Percentiles rank a stretch among this genome's conserved stretches.
phyloP scores from a whole-genome alignment of 2,113 vertebrate species.

The Monopterus albus region DNA sequence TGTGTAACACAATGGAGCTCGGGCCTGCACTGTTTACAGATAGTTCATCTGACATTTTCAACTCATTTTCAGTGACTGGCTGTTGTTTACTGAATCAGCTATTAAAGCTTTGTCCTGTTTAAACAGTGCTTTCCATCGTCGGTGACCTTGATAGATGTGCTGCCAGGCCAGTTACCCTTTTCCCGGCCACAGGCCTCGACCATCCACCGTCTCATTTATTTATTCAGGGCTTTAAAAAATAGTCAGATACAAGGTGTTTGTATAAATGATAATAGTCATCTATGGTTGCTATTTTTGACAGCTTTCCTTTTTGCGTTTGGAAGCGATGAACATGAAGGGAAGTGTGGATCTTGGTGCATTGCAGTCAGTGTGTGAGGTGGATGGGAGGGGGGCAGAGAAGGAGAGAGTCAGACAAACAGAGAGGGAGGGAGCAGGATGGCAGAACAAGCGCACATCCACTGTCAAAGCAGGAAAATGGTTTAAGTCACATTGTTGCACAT shows the following conservation, averaged over 20 bases:
- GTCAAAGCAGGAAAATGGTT: slow-evolving; percentile 27
- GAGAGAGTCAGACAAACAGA: neutral
- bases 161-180: slow-evolving; percentile 17
- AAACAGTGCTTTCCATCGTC: neutral
- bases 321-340: neutral
- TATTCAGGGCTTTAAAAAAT: neutral
- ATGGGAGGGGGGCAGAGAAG: slow-evolving; percentile 32
- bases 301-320: neutral
- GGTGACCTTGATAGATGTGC: slow-evolving; percentile 75
- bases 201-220: neutral
- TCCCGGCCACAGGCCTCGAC: slow-evolving; percentile 36
- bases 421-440: neutral
- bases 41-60: neutral
- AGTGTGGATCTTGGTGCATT: slow-evolving; percentile 80
- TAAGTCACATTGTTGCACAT: slow-evolving; percentile 62
- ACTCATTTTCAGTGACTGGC: neutral
- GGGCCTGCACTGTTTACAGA: slow-evolving; percentile 64
- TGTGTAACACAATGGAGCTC: slow-evolving; percentile 11
- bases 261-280: too few species aligned
- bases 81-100: neutral
- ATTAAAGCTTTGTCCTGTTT: neutral
- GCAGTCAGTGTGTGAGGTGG: slow-evolving; percentile 72
- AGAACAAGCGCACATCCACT: slow-evolving; percentile 58
- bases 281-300: neutral
- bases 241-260: too few species aligned